phyloP scores from a whole-genome alignment of 1,140 invertebrate genomes.

The Cherax destructor region DNA sequence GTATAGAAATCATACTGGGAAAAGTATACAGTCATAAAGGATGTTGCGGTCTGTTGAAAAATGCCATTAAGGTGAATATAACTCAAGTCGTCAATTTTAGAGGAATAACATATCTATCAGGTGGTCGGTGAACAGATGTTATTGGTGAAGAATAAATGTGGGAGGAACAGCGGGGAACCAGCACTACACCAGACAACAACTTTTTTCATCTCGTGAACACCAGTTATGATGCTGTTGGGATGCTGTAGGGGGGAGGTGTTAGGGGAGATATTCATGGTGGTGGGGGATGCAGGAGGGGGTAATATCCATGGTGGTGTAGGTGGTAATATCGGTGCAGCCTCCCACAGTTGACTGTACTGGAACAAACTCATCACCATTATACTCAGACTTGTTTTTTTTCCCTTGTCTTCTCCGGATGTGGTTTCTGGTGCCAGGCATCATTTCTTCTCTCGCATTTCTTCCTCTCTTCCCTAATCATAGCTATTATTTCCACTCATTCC shows the following conservation, averaged over 20 bases:
- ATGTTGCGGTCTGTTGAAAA: too few relatives aligned
- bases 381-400: neutral
- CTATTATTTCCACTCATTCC: neutral
- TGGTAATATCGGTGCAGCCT: neutral
- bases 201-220: too few relatives aligned
- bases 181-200: too few relatives aligned
- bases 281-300: neutral
- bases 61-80: too few relatives aligned
- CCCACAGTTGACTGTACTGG: conserved; percentile 4
- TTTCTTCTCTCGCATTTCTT: neutral
- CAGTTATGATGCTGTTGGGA: too few relatives aligned
- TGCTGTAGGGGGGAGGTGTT: too few relatives aligned
- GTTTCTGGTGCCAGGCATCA: neutral
- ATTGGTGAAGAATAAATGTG: too few relatives aligned
- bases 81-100: too few relatives aligned
- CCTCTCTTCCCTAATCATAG: neutral
- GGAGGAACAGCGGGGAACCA: too few relatives aligned
- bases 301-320: neutral
- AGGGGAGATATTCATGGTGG: neutral
- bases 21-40: too few relatives aligned
- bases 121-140: neutral
- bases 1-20: too few relatives aligned
- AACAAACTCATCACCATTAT: conserved; percentile 17
- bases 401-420: neutral
- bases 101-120: neutral